Evolutionary conservation across 1,140 invertebrate genomes (phyloP), one percentile per base, ranked within the genome.

Genomic region (Cephus cinctus): DNA sequence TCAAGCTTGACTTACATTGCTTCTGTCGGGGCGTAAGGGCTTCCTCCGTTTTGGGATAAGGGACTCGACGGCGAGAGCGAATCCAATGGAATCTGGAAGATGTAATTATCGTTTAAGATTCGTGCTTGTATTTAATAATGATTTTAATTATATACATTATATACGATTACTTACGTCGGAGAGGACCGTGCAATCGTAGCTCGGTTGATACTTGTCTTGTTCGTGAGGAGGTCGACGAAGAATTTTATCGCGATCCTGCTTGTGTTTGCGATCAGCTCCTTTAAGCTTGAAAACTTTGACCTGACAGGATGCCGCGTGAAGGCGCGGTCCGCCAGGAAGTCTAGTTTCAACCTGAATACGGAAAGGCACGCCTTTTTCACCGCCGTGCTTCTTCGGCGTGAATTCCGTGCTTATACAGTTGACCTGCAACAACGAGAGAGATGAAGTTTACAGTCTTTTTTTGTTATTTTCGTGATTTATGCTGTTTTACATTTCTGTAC

Each of bases 331-430:
- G 55, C 70, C 56, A 22, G 63, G 56, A 22, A 73, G 14, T 57
- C 73, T 60, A 0, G 90, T 94, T 77, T 94, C 91, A 41, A 98
- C 90, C 75, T 97, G 92, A 51, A 98, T 88, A 15, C 95, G 83
- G 77, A 98, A 98, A 19, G 95, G 95, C 8, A 98, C 94, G 4
- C 95, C 96, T 72, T 98, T 98, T 73, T 98, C 95, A 3, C 96
- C 95, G 19, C 96, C 96, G 75, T 98, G 96, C 71, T 98, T 98
- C 68, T 97, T 97, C 1, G 94, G 92, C 1, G 96, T 98, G 69
- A 98, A 98, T 76, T 98, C 96, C 2, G 96, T 98, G 51, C 93
- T 96, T 49, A 98, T 98, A 69, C 94, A 97, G 74, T 98, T 95
- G 2, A 98, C 88, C 88, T 89, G 58, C 3, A 50, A 60, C 56